Percentiles rank a stretch among this genome's conserved stretches.
phyloP scores from a whole-genome alignment of 2,113 vertebrate genomes.

The Copsychus sechellarum region DNA sequence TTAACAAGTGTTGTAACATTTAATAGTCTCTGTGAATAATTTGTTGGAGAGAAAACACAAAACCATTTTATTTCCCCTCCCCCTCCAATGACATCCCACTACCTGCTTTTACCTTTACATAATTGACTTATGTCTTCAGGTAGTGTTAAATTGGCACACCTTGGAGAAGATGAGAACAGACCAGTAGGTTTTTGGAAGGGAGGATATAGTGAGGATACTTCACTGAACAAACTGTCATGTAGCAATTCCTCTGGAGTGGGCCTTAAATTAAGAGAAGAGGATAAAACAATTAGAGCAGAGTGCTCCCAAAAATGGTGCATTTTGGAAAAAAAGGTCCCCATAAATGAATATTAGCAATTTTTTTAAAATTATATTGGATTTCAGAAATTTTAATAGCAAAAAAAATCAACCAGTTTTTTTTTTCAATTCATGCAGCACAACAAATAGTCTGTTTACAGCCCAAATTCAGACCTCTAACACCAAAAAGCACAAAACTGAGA shows the following conservation, averaged over 20 bases:
- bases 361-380: background rate
- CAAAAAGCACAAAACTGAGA: background rate
- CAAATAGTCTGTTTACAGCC: background rate
- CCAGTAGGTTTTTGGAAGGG: conserved; percentile 82
- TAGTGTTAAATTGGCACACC: conserved; percentile 88
- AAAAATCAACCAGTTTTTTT: background rate
- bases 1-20: background rate
- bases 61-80: background rate
- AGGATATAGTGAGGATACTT: conserved; percentile 78
- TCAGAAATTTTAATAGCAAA: background rate
- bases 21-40: background rate
- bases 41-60: background rate
- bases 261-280: conserved; percentile 64
- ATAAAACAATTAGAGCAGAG: background rate
- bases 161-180: conserved; percentile 90
- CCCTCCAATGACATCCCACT: background rate
- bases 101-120: conserved; percentile 83
- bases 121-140: conserved; percentile 92
- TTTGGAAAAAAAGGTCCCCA: background rate
- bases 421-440: background rate
- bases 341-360: background rate
- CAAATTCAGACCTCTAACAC: background rate
- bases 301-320: background rate
- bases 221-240: conserved; percentile 81
- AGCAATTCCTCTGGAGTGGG: conserved; percentile 86